A percentile compares a stretch with the other conserved stretches of the same genome.
Evolutionary conservation across 2,888 invertebrate species (phyloP).

Genomic region (Thymelicus sylvestris): DNA sequence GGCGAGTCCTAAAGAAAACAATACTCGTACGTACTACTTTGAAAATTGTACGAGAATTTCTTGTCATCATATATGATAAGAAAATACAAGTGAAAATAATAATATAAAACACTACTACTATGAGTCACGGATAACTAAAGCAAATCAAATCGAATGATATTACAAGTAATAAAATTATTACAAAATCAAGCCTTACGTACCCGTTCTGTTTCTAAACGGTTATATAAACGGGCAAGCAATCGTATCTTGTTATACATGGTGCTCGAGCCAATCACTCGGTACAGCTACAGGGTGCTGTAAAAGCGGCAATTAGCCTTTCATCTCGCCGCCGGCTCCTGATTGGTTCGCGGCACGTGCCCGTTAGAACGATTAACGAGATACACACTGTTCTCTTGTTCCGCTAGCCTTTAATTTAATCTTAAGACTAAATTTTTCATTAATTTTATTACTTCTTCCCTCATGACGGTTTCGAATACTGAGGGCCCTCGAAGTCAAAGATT

Average conservation of each 20-base stretch:
- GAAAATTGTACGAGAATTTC: no score
- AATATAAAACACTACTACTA: no score
- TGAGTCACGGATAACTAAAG: neutral
- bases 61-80: no score
- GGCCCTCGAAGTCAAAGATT: no score
- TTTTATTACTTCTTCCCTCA: no score
- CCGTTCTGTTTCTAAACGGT: neutral
- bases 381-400: conserved; percentile 14
- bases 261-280: conserved; percentile 33
- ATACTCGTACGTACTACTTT: no score
- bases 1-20: no score
- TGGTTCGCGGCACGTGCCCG: conserved; percentile 38
- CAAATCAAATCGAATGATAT: neutral
- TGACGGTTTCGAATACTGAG: no score
- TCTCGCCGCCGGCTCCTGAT: conserved; percentile 38
- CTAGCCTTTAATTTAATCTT: no score
- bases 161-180: neutral
- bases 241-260: conserved; percentile 28
- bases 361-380: conserved; percentile 37
- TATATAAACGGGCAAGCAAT: conserved; percentile 16
- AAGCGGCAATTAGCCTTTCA: conserved; percentile 40
- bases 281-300: conserved; percentile 38
- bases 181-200: neutral
- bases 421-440: no score
- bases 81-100: no score